Base-by-base conservation (phyloP, 2,888 invertebrate genomes). In the Troides aeacus region DNA sequence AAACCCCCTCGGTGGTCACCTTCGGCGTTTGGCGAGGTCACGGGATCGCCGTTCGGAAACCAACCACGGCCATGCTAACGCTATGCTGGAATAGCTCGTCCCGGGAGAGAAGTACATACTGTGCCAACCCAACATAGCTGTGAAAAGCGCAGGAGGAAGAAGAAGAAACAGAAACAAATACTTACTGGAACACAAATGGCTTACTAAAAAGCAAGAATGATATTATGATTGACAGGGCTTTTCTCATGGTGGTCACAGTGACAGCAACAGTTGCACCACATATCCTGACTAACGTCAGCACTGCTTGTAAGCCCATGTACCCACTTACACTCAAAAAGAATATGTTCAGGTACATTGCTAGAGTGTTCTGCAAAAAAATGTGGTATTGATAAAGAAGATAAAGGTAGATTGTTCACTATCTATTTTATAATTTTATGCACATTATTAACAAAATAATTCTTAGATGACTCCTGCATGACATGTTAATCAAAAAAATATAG, bases 141-240 rank as follows among this genome's bases (percentile, higher is more conserved):
- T 21, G 21, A 21, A 21, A 21, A 21, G 21, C 1, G 21, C 21
- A 21, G 21, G 21, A 21, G 21, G 21, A 21, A 21, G 21, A 21
- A 21, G 21, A 21, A 21, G n/a, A 56, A 21, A 56, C 8, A 56
- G 3, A 57, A 53, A 53, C 18, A n/a, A n/a, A 17, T 59, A 71
- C 23, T 70, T 53, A 63, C 96, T 98, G 97, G 77, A 96, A 94
- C 30, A 97, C 96, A 82, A 98, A 98, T 4, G 99, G 98, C 88
- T 99, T 99, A 84, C 96, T 95, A 84, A 99, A 99, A 80, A 99
- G 95, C 67, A 99, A 76, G 88, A 99, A 99, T 0, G 99, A 99
- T 74, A 99, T 94, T 50, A 97, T 93, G 69, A 99, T 98, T 4
- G 99, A 97, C 23, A 99, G 94, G 0, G 97, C 98, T 90, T 99